Evolutionary conservation across 2,113 vertebrate genomes (phyloP).

Genomic region (Balaenoptera acutorostrata): DNA sequence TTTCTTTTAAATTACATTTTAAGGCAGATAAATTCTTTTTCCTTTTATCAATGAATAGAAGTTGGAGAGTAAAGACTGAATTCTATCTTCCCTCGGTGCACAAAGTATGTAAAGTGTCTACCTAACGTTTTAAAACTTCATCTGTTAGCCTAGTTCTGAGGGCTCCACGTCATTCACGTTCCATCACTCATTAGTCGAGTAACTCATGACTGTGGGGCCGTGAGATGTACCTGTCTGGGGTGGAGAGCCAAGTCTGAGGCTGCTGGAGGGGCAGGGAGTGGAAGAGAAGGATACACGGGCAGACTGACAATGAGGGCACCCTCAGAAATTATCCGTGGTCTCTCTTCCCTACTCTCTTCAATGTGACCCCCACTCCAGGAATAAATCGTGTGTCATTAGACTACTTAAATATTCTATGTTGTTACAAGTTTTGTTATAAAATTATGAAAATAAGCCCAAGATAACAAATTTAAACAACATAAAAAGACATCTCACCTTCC

Average conservation of each 20-base stretch:
- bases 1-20: slow-evolving; percentile 32
- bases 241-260: background rate
- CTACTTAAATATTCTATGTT: background rate
- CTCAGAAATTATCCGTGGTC: background rate
- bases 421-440: background rate
- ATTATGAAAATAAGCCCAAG: background rate
- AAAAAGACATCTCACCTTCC: background rate
- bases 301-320: background rate
- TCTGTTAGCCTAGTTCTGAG: slow-evolving; percentile 4
- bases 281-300: background rate
- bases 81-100: background rate
- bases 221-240: background rate
- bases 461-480: background rate
- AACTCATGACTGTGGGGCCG: background rate
- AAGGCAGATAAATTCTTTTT: slow-evolving; percentile 1
- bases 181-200: background rate
- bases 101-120: background rate
- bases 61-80: background rate
- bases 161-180: background rate
- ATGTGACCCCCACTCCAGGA: background rate
- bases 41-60: background rate
- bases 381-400: background rate
- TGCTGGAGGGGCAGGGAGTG: background rate
- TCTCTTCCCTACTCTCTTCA: background rate
- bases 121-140: background rate